Evolutionary conservation across 2,797 vertebrate genomes (phyloP).

Genomic region (Enteromius anoplus): DNA sequence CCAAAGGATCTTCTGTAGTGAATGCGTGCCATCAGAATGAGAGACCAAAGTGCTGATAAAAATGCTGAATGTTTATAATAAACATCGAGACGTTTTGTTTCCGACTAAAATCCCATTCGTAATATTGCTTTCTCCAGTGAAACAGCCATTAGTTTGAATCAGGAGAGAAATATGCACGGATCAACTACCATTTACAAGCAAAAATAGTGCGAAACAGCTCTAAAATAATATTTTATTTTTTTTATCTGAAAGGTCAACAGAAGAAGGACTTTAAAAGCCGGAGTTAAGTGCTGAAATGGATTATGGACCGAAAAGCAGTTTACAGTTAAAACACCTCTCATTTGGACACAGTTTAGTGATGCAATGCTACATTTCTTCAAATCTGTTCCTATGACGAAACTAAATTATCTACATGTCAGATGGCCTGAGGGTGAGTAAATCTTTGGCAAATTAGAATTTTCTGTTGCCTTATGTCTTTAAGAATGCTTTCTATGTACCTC

Average conservation of each 20-base stretch:
- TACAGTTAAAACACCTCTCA: neutral
- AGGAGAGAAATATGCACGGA: neutral
- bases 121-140: neutral
- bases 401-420: neutral
- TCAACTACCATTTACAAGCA: neutral
- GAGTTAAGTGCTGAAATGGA: neutral
- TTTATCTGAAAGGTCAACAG: neutral
- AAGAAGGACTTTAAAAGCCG: neutral
- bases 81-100: neutral
- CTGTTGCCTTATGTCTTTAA: neutral
- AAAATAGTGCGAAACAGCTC: neutral
- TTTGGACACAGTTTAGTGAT: neutral
- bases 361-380: neutral
- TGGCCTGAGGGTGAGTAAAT: neutral
- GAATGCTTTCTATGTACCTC: constrained; percentile 66
- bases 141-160: neutral
- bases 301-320: neutral
- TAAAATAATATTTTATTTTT: neutral
- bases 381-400: neutral
- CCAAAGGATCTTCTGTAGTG: neutral
- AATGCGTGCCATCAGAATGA: neutral
- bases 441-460: neutral
- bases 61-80: neutral
- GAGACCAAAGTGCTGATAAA: neutral
- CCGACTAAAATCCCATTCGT: neutral